Evolutionary conservation across 2,113 vertebrate genomes (phyloP).

Genomic region (Setophaga coronata): DNA sequence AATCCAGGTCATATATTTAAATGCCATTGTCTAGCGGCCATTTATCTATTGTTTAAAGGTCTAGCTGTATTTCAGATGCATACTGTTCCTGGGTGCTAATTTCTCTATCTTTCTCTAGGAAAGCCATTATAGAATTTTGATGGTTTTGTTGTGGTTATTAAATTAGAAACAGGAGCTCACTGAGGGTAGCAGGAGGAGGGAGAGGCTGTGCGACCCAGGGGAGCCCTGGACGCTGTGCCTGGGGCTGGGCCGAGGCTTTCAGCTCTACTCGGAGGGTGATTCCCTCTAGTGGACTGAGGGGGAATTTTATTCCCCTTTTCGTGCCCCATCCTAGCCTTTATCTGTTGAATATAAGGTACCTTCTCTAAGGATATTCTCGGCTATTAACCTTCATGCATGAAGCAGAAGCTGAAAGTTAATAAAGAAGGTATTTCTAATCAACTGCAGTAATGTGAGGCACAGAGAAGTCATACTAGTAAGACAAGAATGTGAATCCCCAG

Average conservation of each 20-base stretch:
- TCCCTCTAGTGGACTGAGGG: constrained; percentile 72
- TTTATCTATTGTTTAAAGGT: constrained; percentile 49
- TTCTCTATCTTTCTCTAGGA: neutral
- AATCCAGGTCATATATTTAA: constrained; percentile 12
- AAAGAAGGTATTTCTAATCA: constrained; percentile 64
- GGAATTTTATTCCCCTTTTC: constrained; percentile 41
- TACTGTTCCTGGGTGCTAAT: neutral
- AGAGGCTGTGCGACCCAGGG: neutral
- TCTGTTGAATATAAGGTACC: constrained; percentile 20
- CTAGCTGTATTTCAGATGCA: neutral
- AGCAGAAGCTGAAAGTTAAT: constrained; percentile 66
- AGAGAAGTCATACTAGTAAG: constrained; percentile 40
- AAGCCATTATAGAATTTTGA: neutral
- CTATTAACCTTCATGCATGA: constrained; percentile 68
- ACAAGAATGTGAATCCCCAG: constrained; percentile 62
- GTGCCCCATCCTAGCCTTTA: neutral
- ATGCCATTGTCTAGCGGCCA: constrained; percentile 10
- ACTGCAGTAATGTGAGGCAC: constrained; percentile 48
- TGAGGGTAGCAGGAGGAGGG: neutral
- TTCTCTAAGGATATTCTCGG: constrained; percentile 5
- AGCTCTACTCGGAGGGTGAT: neutral
- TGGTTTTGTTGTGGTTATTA: constrained; percentile 5
- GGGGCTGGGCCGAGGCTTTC: neutral
- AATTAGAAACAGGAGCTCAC: constrained; percentile 13
- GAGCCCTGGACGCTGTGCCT: neutral